Base-by-base conservation (phyloP, 1,140 invertebrate genomes). In the Leptopilina clavipes region DNA sequence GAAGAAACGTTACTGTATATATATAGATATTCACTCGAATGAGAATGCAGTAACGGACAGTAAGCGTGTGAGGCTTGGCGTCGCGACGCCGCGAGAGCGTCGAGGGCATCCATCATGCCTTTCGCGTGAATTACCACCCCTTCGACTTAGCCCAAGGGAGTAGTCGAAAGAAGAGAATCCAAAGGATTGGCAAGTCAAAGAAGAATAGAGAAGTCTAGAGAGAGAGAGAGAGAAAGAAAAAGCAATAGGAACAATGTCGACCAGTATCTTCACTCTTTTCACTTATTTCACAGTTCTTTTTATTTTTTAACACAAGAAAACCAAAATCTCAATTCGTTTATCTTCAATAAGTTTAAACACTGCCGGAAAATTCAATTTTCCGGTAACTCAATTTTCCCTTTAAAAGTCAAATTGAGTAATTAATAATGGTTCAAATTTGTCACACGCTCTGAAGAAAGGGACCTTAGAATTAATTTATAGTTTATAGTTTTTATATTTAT, bases 21-120 rank as follows among this genome's bases (percentile, higher is more conserved):
- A 31, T 65, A 19, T 31, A 31, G 31, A 31, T 65, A 31, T 37
- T 22, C 31, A n/a, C 59, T 31, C 8, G 59, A 31, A 22, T 65
- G 59, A 12, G 22, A 65, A 65, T 65, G 59, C 59, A 65, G 25
- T 76, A 77, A 82, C 76, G 48, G 75, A 76, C 78, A 77, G 75
- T 76, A 77, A 79, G 56, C 70, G 79, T 59, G 73, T 73, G 73
- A 54, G 76, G 77, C 78, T 65, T 80, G 82, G 80, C 82, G 81
- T 84, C 79, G 81, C 78, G 83, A 84, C 81, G 84, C 81, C 81
- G 77, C 73, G 79, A 76, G 78, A 73, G 76, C 78, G 79, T 83
- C 79, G 79, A 79, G 73, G 76, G 84, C 81, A 85, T 85, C 83
- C 80, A 84, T 85, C 84, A 85, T 84, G 80, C 59, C 73, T 78